These are phyloP conservation scores for Falco biarmicus DNA, from an alignment of 2,797 vertebrate species.

Conservation along the genomic window DNA sequence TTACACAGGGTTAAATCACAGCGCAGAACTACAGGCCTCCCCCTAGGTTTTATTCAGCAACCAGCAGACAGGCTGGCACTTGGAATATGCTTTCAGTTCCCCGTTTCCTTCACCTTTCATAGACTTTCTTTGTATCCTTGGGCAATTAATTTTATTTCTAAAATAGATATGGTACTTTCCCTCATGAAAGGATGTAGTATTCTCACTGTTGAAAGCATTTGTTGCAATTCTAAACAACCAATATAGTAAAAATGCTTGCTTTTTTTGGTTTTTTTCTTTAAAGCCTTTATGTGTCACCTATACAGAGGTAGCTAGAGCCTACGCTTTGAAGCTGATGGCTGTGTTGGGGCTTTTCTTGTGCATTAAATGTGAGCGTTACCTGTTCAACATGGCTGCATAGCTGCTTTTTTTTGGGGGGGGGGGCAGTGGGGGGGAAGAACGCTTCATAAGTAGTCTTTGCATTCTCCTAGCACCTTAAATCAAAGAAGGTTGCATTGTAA, in stretches of 20 bases:
- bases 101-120: not conserved
- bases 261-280: not conserved
- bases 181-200: not conserved
- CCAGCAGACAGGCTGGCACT: slow-evolving; percentile 13
- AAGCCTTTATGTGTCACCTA: not conserved
- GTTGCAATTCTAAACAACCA: not conserved
- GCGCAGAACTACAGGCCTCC: not conserved
- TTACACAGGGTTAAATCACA: not conserved
- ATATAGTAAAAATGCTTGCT: not conserved
- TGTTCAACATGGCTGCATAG: not conserved
- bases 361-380: not conserved
- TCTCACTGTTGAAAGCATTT: not conserved
- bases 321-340: not conserved
- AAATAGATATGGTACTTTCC: not conserved
- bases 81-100: not conserved
- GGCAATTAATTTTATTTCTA: not conserved
- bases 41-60: not conserved
- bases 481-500: not conserved
- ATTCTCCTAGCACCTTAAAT: not conserved
- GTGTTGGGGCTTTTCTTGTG: not conserved
- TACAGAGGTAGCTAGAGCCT: not conserved
- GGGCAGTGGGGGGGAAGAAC: not conserved
- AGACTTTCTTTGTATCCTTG: slow-evolving; percentile 9
- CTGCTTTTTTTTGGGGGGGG: not conserved
- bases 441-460: not conserved